phyloP scores from a whole-genome alignment of 1,140 invertebrate genomes.

The Magallana angulata region DNA sequence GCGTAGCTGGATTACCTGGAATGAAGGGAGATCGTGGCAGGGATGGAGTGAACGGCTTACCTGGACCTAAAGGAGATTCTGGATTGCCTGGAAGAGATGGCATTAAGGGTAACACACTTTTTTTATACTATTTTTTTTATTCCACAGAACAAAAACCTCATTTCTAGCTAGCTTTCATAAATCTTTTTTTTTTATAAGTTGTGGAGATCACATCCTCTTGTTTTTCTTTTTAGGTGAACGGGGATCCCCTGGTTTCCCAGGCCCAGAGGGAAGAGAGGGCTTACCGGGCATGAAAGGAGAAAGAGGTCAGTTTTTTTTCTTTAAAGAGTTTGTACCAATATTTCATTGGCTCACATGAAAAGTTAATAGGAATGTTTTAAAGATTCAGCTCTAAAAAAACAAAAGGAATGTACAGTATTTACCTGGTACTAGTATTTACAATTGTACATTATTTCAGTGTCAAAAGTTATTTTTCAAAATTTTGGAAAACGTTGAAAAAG shows the following conservation, averaged over 20 bases:
- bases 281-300: slow-evolving; percentile 70
- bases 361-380: too few relatives aligned
- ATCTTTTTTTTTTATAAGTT: too few relatives aligned
- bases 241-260: slow-evolving; percentile 55
- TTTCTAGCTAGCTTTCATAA: too few relatives aligned
- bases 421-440: too few relatives aligned
- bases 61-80: slow-evolving; percentile 75
- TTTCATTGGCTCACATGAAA: too few relatives aligned
- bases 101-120: slow-evolving; percentile 53
- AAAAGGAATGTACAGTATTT: too few relatives aligned
- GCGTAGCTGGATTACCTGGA: slow-evolving; percentile 41
- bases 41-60: slow-evolving; percentile 74
- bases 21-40: slow-evolving; percentile 61
- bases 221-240: slow-evolving; percentile 55
- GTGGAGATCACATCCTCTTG: not conserved
- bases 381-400: too few relatives aligned
- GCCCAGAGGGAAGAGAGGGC: slow-evolving; percentile 16
- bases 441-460: too few relatives aligned
- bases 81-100: slow-evolving; percentile 76
- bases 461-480: too few relatives aligned
- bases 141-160: not conserved
- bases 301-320: slow-evolving; percentile 79
- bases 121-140: not conserved
- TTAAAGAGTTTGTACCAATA: too few relatives aligned
- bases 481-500: too few relatives aligned